phyloP scores from a whole-genome alignment of 1,140 invertebrate species.

The Polypedilum pembai region DNA sequence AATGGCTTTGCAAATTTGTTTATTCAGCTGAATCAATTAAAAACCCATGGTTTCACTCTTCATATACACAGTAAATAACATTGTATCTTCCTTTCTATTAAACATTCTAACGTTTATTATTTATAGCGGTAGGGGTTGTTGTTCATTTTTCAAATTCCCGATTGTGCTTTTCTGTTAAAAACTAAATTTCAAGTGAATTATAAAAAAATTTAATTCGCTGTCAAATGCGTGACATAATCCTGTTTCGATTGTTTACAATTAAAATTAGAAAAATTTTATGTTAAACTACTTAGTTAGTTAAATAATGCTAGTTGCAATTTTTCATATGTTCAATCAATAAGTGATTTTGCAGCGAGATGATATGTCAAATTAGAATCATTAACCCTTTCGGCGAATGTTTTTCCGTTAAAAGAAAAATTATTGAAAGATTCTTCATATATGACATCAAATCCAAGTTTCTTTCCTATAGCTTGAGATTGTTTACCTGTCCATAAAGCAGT shows the following conservation, averaged over 20 bases:
- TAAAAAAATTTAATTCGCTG: no score
- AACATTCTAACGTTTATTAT: not conserved
- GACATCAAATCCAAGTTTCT: not conserved
- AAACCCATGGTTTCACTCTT: not conserved
- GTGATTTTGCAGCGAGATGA: not conserved
- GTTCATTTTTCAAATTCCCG: not conserved
- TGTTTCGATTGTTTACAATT: not conserved
- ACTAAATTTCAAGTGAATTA: not conserved
- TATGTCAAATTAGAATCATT: not conserved
- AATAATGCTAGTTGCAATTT: slow-evolving; percentile 1
- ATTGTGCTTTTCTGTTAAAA: not conserved
- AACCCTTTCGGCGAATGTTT: slow-evolving; percentile 10
- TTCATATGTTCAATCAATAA: not conserved
- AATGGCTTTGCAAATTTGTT: slow-evolving; percentile 23
- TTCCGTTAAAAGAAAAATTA: not conserved
- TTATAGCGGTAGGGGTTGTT: not conserved
- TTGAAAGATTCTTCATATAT: not conserved
- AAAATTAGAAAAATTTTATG: not conserved
- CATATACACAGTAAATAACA: not conserved
- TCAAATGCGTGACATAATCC: not conserved
- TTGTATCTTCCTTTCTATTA: not conserved
- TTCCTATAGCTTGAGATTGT: not conserved
- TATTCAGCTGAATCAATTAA: slow-evolving; percentile 28
- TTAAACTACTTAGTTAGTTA: not conserved
- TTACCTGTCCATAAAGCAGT: not conserved